Evolutionary conservation across 2,888 invertebrate species (phyloP).

Genomic region (Amblyjoppa proteus): DNA sequence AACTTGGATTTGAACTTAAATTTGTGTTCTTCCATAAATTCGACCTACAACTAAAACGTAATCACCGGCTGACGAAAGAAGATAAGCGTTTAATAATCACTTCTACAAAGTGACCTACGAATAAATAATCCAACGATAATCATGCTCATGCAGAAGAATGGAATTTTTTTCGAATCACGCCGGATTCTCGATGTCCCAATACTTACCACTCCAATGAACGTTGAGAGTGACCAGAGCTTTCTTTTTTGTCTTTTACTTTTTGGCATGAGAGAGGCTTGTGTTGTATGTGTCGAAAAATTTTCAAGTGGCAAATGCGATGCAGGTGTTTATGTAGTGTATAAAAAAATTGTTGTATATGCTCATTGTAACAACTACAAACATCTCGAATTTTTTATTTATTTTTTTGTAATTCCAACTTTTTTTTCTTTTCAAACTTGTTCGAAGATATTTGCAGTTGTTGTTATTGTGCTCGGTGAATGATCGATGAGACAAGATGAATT

Average conservation of each 20-base stretch:
- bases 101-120: slow-evolving; percentile 62
- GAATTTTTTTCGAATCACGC: slow-evolving; percentile 6
- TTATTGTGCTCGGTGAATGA: slow-evolving; percentile 16
- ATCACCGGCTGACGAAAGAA: slow-evolving; percentile 66
- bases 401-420: neutral
- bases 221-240: slow-evolving; percentile 57
- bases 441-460: slow-evolving; percentile 4
- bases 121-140: slow-evolving; percentile 53
- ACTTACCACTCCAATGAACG: slow-evolving; percentile 60
- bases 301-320: slow-evolving; percentile 70
- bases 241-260: slow-evolving; percentile 31
- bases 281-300: slow-evolving; percentile 65
- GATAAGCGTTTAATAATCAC: slow-evolving; percentile 67
- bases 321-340: slow-evolving; percentile 59
- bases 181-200: slow-evolving; percentile 20
- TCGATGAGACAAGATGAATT: slow-evolving; percentile 2
- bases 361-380: slow-evolving; percentile 56
- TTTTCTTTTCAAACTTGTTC: slow-evolving; percentile 6
- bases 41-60: slow-evolving; percentile 38
- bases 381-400: neutral
- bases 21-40: neutral
- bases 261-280: slow-evolving; percentile 55
- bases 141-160: slow-evolving; percentile 69
- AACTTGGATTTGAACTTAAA: neutral
- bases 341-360: slow-evolving; percentile 42